A percentile compares a stretch with the other conserved stretches of the same genome.
These are phyloP conservation scores for Musca domestica DNA, from an alignment of 1,140 invertebrate genomes.

Conservation along the genomic window DNA sequence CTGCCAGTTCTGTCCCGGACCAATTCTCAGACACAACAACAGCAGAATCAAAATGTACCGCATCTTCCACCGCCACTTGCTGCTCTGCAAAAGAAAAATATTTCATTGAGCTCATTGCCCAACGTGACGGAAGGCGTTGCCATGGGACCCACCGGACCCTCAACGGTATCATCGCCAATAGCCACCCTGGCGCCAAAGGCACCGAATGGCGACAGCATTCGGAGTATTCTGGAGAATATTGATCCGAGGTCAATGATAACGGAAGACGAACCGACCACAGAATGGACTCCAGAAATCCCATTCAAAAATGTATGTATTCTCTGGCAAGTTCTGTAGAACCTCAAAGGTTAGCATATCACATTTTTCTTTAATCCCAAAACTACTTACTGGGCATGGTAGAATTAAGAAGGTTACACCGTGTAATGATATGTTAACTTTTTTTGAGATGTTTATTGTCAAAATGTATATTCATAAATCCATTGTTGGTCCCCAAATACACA, in stretches of 20 bases:
- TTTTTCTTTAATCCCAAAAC: too few species aligned
- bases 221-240: slow-evolving; percentile 38
- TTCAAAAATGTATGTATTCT: slow-evolving; percentile 76
- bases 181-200: slow-evolving; percentile 35
- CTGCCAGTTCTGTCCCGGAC: slow-evolving; percentile 21
- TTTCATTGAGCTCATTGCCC: slow-evolving; percentile 47
- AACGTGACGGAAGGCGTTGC: slow-evolving; percentile 49
- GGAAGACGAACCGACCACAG: slow-evolving; percentile 74
- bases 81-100: slow-evolving; percentile 44
- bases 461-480: too few species aligned
- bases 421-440: too few species aligned
- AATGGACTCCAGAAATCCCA: slow-evolving; percentile 88
- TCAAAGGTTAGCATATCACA: too few species aligned
- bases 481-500: too few species aligned
- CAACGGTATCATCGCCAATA: slow-evolving; percentile 46
- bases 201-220: slow-evolving; percentile 40
- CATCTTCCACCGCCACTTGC: slow-evolving; percentile 1
- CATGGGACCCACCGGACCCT: slow-evolving; percentile 35
- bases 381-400: too few species aligned
- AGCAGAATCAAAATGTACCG: slow-evolving; percentile 22
- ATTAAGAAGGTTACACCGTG: too few species aligned
- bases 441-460: too few species aligned
- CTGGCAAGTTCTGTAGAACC: too few species aligned
- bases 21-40: slow-evolving; percentile 25
- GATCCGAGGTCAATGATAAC: slow-evolving; percentile 52